Conservation (phyloP, 2,113 vertebrate species). For the Heteronetta atricapilla region DNA sequence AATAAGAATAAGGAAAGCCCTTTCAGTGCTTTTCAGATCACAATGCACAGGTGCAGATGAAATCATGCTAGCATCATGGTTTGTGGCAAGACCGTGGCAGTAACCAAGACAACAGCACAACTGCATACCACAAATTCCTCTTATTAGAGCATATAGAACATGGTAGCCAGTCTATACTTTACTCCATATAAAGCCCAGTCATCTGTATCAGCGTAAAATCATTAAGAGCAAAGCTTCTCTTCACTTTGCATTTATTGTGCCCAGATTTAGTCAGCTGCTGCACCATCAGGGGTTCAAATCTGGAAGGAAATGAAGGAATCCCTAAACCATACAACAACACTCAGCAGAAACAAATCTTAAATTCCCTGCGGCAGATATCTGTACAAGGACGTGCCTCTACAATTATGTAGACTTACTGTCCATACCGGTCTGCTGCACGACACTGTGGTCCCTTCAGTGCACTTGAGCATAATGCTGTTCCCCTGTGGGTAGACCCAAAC, state of each 20-base stretch:
- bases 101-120: slow-evolving; percentile 18
- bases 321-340: neutral
- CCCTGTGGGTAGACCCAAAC: neutral
- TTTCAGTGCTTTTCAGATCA: neutral
- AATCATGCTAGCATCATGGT: neutral
- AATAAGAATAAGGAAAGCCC: neutral
- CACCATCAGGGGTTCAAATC: neutral
- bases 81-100: neutral
- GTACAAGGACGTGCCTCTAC: neutral
- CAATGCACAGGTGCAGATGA: neutral
- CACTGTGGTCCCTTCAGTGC: neutral
- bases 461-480: neutral
- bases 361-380: neutral
- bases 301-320: neutral
- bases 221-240: neutral
- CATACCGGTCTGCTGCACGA: neutral
- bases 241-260: neutral
- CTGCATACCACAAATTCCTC: neutral
- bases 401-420: neutral
- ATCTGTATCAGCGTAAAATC: neutral
- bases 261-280: neutral
- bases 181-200: neutral
- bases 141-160: neutral
- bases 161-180: neutral
- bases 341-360: neutral